Conservation (phyloP, 2,113 vertebrate species). For the Pterocles orientalis region DNA sequence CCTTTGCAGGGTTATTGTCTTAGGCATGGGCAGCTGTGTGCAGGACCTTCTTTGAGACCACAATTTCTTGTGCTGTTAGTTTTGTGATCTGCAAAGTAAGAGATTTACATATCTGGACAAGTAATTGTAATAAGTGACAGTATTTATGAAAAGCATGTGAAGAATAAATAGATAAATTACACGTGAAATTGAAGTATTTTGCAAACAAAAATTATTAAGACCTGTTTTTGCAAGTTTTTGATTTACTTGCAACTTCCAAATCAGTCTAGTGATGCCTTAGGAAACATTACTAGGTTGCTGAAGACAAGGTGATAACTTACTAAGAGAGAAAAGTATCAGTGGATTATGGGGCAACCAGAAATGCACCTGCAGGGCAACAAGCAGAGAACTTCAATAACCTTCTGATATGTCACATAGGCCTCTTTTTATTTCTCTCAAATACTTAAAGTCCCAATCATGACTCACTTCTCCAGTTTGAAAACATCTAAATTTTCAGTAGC, state of each 20-base stretch:
- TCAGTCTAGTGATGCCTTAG: not conserved
- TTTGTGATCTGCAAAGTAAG: not conserved
- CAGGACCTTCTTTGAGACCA: not conserved
- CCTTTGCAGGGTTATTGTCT: not conserved
- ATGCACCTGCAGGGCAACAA: not conserved
- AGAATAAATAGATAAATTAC: not conserved
- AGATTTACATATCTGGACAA: not conserved
- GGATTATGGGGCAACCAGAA: not conserved
- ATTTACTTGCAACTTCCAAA: not conserved
- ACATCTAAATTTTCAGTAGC: not conserved
- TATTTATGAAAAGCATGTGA: not conserved
- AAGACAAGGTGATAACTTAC: not conserved
- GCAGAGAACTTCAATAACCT: not conserved
- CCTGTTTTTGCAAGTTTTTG: not conserved
- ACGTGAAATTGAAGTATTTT: not conserved
- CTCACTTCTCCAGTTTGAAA: not conserved
- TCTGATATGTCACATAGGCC: not conserved
- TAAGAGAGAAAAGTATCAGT: not conserved
- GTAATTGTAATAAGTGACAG: not conserved
- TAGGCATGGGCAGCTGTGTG: fast-evolving
- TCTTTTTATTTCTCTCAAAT: not conserved
- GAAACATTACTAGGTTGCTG: not conserved
- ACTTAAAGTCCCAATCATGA: not conserved
- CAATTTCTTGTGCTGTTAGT: not conserved
- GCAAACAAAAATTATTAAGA: not conserved